Evolutionary conservation across 1,140 invertebrate genomes (phyloP).

Genomic region (Charaxes varanes): DNA sequence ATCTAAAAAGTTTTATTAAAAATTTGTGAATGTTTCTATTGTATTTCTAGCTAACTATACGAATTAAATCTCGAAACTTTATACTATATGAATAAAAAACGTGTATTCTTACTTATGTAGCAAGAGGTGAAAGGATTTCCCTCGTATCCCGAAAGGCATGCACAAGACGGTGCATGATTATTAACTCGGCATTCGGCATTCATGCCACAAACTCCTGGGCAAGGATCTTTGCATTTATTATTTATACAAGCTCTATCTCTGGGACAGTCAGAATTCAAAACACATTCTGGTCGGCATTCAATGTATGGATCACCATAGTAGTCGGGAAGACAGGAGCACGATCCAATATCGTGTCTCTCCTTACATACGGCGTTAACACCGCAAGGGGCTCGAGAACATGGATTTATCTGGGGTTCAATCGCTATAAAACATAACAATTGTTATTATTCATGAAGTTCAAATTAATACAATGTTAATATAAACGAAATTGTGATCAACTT

Average conservation of each 20-base stretch:
- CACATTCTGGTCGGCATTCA: conserved; percentile 85
- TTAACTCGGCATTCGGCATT: conserved; percentile 81
- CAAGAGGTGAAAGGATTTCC: conserved; percentile 83
- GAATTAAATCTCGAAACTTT: conserved; percentile 5
- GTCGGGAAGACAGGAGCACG: conserved; percentile 81
- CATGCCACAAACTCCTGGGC: conserved; percentile 78
- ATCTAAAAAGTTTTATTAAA: background rate
- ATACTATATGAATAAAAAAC: conserved; percentile 2
- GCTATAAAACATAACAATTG: conserved; percentile 34
- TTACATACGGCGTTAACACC: conserved; percentile 88
- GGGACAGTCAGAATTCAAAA: conserved; percentile 80
- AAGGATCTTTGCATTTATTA: conserved; percentile 80
- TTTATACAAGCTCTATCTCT: conserved; percentile 77
- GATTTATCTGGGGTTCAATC: conserved; percentile 67
- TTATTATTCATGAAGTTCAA: conserved; percentile 5
- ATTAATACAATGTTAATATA: background rate
- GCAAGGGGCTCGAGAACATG: conserved; percentile 81
- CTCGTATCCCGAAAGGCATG: conserved; percentile 79
- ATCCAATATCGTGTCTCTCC: conserved; percentile 80
- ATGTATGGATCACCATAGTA: conserved; percentile 83
- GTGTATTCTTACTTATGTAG: conserved; percentile 55
- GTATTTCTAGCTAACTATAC: conserved; percentile 10
- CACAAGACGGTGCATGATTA: conserved; percentile 82
- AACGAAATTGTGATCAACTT: conserved; percentile 51
- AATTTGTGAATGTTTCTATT: no score